Evolutionary conservation across 1,140 invertebrate species (phyloP).

Genomic region (Leptonema lineaticorne): DNA sequence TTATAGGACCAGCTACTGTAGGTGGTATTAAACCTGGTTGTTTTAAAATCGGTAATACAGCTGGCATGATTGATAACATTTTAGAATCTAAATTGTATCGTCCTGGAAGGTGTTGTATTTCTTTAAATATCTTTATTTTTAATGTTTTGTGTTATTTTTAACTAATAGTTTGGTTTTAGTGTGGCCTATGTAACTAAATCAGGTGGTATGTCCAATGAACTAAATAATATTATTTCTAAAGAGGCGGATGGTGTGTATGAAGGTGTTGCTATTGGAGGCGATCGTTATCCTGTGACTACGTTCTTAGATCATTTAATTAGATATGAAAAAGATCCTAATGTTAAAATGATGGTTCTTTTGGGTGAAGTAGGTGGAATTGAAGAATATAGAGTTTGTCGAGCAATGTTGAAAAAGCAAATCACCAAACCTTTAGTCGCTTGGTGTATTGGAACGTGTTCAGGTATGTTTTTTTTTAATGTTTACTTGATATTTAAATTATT

Average conservation of each 20-base stretch:
- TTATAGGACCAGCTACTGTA: constrained; percentile 97
- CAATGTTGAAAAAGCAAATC: constrained; percentile 77
- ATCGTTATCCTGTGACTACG: constrained; percentile 96
- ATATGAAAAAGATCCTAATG: constrained; percentile 71
- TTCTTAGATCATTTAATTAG: constrained; percentile 96
- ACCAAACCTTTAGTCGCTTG: constrained; percentile 96
- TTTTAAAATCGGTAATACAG: constrained; percentile 99
- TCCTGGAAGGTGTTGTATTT: constrained; percentile 68
- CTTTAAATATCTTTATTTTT: constrained; percentile 2
- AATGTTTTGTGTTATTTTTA: constrained; percentile 13
- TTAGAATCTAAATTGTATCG: constrained; percentile 95
- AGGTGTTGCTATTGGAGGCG: constrained; percentile 99
- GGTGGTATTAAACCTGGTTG: constrained; percentile 98
- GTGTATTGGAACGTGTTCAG: constrained; percentile 94
- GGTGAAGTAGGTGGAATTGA: constrained; percentile 99
- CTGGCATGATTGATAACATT: constrained; percentile 99
- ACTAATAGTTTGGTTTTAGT: constrained; percentile 57
- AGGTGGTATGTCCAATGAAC: constrained; percentile 99
- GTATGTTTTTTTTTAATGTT: constrained; percentile 44
- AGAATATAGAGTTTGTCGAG: constrained; percentile 95
- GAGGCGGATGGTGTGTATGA: constrained; percentile 97
- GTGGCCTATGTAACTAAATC: constrained; percentile 98
- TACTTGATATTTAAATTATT: not conserved
- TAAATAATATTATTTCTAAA: constrained; percentile 98
- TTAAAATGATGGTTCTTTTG: constrained; percentile 94